Conservation (phyloP, 2,888 invertebrate species). For the Pegoplata infirma region DNA sequence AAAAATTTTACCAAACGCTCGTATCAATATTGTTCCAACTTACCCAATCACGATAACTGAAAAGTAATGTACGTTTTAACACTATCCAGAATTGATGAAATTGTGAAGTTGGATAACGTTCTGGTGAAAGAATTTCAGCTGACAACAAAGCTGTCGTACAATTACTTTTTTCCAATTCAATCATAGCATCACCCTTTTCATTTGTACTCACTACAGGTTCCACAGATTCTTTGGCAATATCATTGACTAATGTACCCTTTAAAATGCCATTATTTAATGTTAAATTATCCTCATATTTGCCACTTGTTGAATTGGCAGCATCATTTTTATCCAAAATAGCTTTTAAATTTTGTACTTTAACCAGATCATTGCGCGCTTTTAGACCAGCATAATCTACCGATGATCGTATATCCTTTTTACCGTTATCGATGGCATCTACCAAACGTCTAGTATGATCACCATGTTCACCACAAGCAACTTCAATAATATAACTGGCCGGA, state of each 20-base stretch:
- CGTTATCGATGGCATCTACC: constrained; percentile 91
- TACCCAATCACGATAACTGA: constrained; percentile 94
- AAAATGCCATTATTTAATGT: constrained; percentile 76
- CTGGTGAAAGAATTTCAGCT: constrained; percentile 82
- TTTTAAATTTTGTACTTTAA: constrained; percentile 79
- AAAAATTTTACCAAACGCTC: no score
- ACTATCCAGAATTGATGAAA: constrained; percentile 92
- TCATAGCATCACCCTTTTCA: constrained; percentile 75
- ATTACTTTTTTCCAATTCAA: constrained; percentile 83
- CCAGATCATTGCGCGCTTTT: constrained; percentile 79
- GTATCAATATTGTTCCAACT: constrained; percentile 68
- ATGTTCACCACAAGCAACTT: constrained; percentile 97
- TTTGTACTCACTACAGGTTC: constrained; percentile 68
- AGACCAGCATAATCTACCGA: constrained; percentile 84
- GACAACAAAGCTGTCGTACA: constrained; percentile 85
- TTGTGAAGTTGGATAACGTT: constrained; percentile 90
- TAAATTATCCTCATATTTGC: constrained; percentile 75
- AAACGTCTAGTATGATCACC: constrained; percentile 92
- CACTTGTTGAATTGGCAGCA: constrained; percentile 71
- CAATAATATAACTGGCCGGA: constrained; percentile 97
- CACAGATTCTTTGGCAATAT: constrained; percentile 79
- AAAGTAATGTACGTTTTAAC: constrained; percentile 89
- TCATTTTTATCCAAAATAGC: constrained; percentile 81
- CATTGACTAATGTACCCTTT: constrained; percentile 81
- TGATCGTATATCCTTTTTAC: constrained; percentile 87